Conservation (phyloP, 2,113 vertebrate genomes). For the Pachyramphus minor region DNA sequence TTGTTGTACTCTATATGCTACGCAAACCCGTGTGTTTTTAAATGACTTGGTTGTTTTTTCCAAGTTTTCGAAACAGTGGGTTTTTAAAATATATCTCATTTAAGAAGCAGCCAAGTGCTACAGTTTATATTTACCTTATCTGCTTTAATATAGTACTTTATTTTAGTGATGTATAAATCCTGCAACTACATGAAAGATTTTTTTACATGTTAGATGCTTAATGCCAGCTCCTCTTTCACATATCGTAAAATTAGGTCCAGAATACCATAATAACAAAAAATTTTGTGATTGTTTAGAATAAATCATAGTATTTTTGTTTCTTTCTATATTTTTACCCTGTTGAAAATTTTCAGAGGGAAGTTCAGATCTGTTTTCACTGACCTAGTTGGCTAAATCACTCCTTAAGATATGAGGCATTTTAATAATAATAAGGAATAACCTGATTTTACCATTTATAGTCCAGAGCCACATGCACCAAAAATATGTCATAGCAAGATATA, state of each 20-base stretch:
- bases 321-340: neutral
- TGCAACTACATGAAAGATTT: fast-evolving
- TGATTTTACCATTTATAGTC: neutral
- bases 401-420: neutral
- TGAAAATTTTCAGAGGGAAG: neutral
- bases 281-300: neutral
- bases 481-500: neutral
- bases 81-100: neutral
- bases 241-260: neutral
- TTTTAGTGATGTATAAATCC: neutral
- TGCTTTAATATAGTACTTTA: neutral
- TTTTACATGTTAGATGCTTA: neutral
- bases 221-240: neutral
- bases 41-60: neutral
- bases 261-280: neutral
- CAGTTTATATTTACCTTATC: neutral
- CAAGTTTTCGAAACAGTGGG: neutral
- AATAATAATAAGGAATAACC: neutral
- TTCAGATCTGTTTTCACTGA: neutral
- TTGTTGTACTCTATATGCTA: neutral
- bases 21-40: neutral
- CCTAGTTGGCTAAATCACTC: neutral
- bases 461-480: neutral
- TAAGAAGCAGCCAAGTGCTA: neutral
- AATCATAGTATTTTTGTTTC: neutral